Base-by-base conservation (phyloP, 2,113 vertebrate genomes). In the Microtus pennsylvanicus region DNA sequence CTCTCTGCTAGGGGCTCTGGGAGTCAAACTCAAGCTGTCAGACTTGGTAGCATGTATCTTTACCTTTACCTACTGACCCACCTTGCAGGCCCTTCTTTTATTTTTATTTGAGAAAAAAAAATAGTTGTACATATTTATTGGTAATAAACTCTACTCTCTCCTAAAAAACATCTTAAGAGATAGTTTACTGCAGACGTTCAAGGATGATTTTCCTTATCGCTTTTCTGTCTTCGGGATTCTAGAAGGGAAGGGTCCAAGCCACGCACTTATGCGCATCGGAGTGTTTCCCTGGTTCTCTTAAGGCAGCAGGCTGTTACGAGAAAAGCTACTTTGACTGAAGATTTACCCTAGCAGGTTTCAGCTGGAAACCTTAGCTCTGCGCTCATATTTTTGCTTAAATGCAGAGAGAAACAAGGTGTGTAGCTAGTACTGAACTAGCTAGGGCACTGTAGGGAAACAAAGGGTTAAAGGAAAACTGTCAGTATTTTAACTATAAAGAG, bases 391-490 rank as follows among this genome's bases (percentile, higher is more conserved):
- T 81, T 90, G 63, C 45, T 38, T 45, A 92, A 61, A 55, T 38
- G 88, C 16, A 91, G 55, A 76, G 24, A 90, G 9, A 42, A 38
- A 90, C 70, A 52, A 22, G 80, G 90, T 76, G 69, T 81, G 88
- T 74, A 52, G 93, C 30, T 38, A 16, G 90, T 50, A 50, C 86
- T 63, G 96, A 94, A 67, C 63, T 67, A 92, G 33, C 77, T 65
- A 74, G 58, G 16, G 21, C 89, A 81, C 45, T 83, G 80, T 47
- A 83, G 67, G 50, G 50, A 95, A 86, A 90, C 76, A 93, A 95
- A 92, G 81, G 38, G 74, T 63, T 87, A 94, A 94, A 63, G 61
- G 86, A 78, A 94, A 80, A 45, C 12, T 38, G 63, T n/a, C 28
- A 13, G 30, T 81, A 63, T 70, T 75, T 75, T 45, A 65, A 86